Conservation (phyloP, 2,797 vertebrate genomes). For the Sitta carolinensis region DNA sequence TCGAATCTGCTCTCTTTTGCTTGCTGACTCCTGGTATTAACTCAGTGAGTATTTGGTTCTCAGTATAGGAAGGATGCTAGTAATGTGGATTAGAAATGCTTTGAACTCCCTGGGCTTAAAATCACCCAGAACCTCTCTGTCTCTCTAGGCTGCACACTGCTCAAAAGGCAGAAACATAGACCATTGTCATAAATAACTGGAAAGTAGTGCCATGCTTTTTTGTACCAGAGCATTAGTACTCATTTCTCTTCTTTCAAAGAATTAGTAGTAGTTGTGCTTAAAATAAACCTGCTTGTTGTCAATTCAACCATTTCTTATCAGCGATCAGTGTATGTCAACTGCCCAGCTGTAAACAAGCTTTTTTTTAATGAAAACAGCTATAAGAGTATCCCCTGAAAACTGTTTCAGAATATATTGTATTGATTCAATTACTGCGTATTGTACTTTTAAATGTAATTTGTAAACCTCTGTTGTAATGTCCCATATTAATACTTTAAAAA, state of each 20-base stretch:
- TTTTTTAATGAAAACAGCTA: not conserved
- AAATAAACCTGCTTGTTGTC: not conserved
- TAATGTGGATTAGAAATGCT: not conserved
- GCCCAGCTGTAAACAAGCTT: not conserved
- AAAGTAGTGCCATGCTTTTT: not conserved
- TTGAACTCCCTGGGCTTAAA: not conserved
- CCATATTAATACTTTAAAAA: not conserved
- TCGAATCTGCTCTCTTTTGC: not conserved
- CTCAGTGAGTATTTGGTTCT: not conserved
- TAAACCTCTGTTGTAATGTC: not conserved
- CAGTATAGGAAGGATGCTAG: too few species aligned
- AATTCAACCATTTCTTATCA: not conserved
- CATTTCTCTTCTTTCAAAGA: not conserved
- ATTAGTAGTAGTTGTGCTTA: not conserved
- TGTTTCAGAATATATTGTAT: not conserved
- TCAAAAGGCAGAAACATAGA: not conserved
- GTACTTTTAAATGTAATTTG: not conserved
- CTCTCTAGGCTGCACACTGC: not conserved
- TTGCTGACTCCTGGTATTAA: not conserved
- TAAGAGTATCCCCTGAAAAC: not conserved
- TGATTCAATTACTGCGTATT: not conserved
- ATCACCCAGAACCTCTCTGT: rapidly evolving
- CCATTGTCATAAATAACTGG: not conserved
- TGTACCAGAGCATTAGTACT: not conserved
- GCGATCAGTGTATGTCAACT: not conserved